These are phyloP conservation scores for Watsonalla binaria DNA, from an alignment of 2,888 invertebrate species.

Conservation along the genomic window DNA sequence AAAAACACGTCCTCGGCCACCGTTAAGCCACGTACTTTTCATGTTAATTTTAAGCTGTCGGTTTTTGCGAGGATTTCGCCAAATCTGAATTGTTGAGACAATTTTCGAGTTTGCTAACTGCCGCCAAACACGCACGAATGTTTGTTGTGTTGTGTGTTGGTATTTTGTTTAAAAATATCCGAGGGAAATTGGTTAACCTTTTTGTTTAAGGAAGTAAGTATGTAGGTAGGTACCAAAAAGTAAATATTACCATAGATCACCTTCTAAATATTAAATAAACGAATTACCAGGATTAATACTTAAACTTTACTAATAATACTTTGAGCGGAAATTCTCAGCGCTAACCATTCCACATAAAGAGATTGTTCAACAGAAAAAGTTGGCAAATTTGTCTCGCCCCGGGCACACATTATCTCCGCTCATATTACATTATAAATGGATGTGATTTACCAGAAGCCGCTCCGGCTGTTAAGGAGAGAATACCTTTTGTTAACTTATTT, in stretches of 20 bases:
- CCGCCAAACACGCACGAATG: conserved; percentile 25
- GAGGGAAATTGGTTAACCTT: too few species aligned
- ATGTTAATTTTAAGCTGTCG: conserved; percentile 58
- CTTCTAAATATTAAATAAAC: conserved; percentile 9
- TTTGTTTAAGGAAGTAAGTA: too few species aligned
- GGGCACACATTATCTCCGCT: conserved; percentile 54
- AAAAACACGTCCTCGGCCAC: conserved; percentile 43
- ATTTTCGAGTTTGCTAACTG: conserved; percentile 33
- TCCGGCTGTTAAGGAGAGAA: conserved; percentile 26
- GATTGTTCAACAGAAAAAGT: conserved; percentile 58
- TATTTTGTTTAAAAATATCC: neutral
- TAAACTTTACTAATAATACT: conserved; percentile 50
- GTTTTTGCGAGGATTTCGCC: conserved; percentile 46
- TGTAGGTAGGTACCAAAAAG: too few species aligned
- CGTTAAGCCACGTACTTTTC: conserved; percentile 52
- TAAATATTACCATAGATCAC: neutral
- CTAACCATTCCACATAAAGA: conserved; percentile 51
- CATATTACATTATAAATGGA: conserved; percentile 52
- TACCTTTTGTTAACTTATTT: conserved; percentile 23
- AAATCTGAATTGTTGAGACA: conserved; percentile 44
- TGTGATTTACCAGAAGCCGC: conserved; percentile 42
- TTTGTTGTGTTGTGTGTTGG: neutral
- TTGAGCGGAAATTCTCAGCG: conserved; percentile 35
- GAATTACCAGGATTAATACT: conserved; percentile 31
- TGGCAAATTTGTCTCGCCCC: conserved; percentile 53